Conservation (phyloP, 2,888 invertebrate genomes). For the Lepas anatifera region DNA sequence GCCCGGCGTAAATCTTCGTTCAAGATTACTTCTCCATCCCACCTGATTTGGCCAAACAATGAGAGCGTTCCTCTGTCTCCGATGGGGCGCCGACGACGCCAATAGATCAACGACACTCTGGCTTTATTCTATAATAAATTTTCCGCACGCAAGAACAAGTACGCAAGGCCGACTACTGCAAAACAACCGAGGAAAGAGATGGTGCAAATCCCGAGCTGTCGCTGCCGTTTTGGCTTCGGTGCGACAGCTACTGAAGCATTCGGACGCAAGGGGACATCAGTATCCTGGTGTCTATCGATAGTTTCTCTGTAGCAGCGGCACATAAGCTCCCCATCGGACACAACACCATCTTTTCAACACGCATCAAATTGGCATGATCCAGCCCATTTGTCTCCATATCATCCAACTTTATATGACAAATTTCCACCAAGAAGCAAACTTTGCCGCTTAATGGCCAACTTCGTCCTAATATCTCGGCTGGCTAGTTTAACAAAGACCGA, state of each 20-base stretch:
- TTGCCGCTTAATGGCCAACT: not conserved
- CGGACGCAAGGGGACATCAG: not conserved
- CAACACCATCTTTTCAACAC: not conserved
- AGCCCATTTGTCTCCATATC: not conserved
- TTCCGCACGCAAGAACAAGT: too few species aligned
- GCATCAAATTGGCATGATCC: not conserved
- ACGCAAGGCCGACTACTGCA: too few species aligned
- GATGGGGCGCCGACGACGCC: not conserved
- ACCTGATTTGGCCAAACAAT: not conserved
- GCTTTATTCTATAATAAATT: too few species aligned
- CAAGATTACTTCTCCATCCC: not conserved
- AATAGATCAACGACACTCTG: too few species aligned
- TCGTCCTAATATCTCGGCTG: not conserved
- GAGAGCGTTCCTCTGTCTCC: not conserved
- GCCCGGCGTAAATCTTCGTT: not conserved
- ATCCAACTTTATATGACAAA: not conserved
- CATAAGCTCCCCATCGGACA: not conserved
- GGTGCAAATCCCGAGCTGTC: too few species aligned
- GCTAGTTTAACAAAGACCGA: slow-evolving; percentile 8
- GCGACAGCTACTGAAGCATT: too few species aligned
- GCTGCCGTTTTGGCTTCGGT: too few species aligned
- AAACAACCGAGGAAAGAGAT: too few species aligned
- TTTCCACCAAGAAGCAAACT: slow-evolving; percentile 2
- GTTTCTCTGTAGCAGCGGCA: not conserved
- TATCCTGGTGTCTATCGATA: not conserved